Conservation (phyloP, 2,888 invertebrate species). For the Polydesmus complanatus region DNA sequence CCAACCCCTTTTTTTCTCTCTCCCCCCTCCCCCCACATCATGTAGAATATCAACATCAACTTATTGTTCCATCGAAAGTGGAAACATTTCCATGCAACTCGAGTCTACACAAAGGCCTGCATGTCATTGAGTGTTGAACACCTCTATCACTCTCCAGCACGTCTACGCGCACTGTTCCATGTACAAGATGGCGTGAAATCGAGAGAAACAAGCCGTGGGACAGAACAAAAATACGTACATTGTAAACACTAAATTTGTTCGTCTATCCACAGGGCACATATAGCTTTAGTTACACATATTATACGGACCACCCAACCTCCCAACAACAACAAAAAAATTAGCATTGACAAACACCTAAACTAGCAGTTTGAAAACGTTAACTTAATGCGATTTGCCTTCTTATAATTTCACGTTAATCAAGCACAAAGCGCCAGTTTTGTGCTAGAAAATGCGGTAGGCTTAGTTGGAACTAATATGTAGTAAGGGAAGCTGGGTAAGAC, state of each 20-base stretch:
- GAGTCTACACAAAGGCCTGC: background rate
- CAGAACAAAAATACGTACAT: background rate
- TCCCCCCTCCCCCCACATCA: background rate
- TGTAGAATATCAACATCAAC: background rate
- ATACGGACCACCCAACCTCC: background rate
- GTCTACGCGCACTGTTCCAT: background rate
- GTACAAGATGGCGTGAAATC: background rate
- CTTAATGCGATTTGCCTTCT: too few species aligned
- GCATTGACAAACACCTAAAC: too few species aligned
- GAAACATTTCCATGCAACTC: too few species aligned
- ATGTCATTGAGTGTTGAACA: background rate
- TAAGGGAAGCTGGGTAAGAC: too few species aligned
- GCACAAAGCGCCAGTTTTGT: too few species aligned
- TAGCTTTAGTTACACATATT: constrained; percentile 1
- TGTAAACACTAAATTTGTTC: background rate
- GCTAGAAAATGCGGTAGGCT: too few species aligned
- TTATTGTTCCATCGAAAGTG: background rate
- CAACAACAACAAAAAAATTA: too few species aligned
- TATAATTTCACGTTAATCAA: too few species aligned
- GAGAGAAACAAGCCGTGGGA: background rate
- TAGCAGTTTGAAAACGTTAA: too few species aligned
- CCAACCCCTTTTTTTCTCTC: too few species aligned
- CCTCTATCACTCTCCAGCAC: background rate
- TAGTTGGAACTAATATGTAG: too few species aligned
- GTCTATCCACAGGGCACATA: background rate